Conservation (phyloP, 2,797 vertebrate genomes). For the Acanthurus tractus region DNA sequence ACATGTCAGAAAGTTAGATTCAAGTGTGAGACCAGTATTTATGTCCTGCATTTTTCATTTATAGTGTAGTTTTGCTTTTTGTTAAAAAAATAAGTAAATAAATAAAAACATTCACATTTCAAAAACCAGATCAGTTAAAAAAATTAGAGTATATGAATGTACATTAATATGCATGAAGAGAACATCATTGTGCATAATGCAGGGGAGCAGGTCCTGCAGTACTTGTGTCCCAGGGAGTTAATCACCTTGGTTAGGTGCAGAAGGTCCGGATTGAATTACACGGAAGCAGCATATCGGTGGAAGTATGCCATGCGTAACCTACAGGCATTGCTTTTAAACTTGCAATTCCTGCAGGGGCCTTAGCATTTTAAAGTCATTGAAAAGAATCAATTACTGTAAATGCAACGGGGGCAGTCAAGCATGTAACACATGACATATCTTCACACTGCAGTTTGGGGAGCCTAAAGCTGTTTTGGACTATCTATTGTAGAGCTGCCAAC, state of each 20-base stretch:
- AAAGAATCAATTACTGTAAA: conserved; percentile 91
- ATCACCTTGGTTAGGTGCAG: conserved; percentile 76
- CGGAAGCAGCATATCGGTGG: conserved; percentile 77
- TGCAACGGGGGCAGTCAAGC: conserved; percentile 85
- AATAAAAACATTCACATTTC: neutral
- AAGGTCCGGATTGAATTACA: conserved; percentile 79
- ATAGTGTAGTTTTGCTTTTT: neutral
- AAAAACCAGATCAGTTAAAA: conserved; percentile 22
- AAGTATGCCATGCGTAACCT: conserved; percentile 81
- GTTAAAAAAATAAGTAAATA: neutral
- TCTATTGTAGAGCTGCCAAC: conserved; percentile 71
- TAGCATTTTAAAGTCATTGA: conserved; percentile 83
- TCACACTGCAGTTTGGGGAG: conserved; percentile 76
- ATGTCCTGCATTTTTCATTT: neutral
- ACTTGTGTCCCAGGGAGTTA: conserved; percentile 67
- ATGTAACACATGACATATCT: conserved; percentile 88
- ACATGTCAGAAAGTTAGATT: neutral
- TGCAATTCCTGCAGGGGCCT: conserved; percentile 74
- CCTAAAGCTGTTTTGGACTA: conserved; percentile 71
- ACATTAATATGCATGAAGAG: conserved; percentile 51
- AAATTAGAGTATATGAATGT: conserved; percentile 26
- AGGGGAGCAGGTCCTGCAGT: conserved; percentile 53
- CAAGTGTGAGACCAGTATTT: neutral
- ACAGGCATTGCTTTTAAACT: conserved; percentile 81
- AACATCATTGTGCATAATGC: conserved; percentile 50